A percentile compares a stretch with the other conserved stretches of the same genome.
phyloP scores from a whole-genome alignment of 1,140 invertebrate species.

The Sitobion miscanthi region DNA sequence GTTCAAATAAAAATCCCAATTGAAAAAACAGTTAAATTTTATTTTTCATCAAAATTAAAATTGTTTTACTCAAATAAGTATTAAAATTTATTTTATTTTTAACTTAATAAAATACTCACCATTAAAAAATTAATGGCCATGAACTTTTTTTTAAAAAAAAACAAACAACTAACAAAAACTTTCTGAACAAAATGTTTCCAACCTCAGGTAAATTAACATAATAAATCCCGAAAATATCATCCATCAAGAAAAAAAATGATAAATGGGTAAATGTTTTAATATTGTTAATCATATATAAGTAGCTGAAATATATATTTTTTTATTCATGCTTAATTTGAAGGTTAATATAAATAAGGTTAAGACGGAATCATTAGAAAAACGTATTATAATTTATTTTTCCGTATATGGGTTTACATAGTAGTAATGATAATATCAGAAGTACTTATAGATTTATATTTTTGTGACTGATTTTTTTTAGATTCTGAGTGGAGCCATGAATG shows the following conservation, averaged over 20 bases:
- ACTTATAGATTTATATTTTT: background rate
- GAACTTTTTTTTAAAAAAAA: constrained; percentile 20
- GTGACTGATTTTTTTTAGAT: background rate
- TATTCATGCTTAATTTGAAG: background rate
- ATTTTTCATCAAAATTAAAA: background rate
- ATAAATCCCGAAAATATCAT: constrained; percentile 23
- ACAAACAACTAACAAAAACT: background rate
- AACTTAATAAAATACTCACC: background rate
- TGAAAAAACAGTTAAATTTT: background rate
- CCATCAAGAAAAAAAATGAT: constrained; percentile 16
- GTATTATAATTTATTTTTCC: background rate
- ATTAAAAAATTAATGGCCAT: constrained; percentile 23
- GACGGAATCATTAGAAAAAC: background rate
- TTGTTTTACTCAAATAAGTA: background rate
- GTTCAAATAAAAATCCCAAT: background rate
- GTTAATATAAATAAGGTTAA: background rate
- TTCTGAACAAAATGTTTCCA: constrained; percentile 2
- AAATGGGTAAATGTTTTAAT: constrained; percentile 13
- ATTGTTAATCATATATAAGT: background rate
- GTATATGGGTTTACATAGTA: background rate
- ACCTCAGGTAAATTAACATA: constrained; percentile 34
- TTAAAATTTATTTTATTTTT: background rate
- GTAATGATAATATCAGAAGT: background rate
- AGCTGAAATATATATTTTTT: background rate
- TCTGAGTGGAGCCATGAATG: too few species aligned